Conservation (phyloP, 2,113 vertebrate genomes). For the Astatoreochromis straeleni region DNA sequence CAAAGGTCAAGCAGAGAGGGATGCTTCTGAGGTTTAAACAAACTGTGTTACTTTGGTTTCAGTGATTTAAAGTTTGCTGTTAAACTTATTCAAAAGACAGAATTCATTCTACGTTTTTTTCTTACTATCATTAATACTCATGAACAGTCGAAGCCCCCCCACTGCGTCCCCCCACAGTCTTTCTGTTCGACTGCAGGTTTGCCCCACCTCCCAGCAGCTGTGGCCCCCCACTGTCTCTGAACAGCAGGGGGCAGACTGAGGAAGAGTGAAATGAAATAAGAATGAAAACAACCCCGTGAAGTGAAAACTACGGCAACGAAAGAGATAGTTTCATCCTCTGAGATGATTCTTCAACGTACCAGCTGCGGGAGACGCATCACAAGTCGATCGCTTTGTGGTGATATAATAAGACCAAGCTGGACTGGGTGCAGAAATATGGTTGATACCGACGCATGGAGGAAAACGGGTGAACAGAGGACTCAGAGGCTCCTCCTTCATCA, state of each 20-base stretch:
- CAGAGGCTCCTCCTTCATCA: not conserved
- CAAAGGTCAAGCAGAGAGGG: not conserved
- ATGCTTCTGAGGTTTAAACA: not conserved
- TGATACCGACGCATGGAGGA: not conserved
- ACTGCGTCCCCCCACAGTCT: not conserved
- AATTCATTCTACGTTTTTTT: not conserved
- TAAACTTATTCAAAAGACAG: not conserved
- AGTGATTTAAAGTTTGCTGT: not conserved
- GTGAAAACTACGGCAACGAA: not conserved
- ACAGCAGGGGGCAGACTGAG: not conserved
- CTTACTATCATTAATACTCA: not conserved
- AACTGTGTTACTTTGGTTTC: not conserved
- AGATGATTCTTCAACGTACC: not conserved
- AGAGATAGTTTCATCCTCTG: fast-evolving
- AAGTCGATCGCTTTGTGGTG: not conserved
- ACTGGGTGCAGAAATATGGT: not conserved
- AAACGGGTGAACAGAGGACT: not conserved
- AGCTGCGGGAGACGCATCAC: not conserved
- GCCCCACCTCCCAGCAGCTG: not conserved
- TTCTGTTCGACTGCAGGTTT: not conserved
- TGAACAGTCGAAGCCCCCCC: not conserved
- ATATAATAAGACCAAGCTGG: not conserved
- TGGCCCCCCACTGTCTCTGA: fast-evolving
- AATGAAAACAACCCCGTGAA: not conserved
- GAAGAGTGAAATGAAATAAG: not conserved